Base-by-base conservation (phyloP, 2,113 vertebrate species). In the Helogale parvula region DNA sequence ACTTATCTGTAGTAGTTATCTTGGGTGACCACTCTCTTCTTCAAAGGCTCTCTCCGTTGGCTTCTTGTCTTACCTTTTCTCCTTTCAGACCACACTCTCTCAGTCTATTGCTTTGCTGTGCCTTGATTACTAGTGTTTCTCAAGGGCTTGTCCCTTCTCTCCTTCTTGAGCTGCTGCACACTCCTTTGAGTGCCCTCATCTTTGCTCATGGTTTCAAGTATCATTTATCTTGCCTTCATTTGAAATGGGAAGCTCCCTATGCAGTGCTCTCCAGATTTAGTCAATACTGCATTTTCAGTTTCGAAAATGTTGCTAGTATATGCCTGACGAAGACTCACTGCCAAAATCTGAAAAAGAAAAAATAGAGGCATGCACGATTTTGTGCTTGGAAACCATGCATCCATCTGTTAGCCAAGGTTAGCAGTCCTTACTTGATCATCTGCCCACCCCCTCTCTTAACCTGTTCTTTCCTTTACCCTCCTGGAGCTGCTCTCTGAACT, bases 271-370 rank as follows among this genome's bases (percentile, higher is more conserved):
- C 41, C 90, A 84, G 31, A 93, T 94, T 94, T 50, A 76, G 14
- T 66, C 12, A 35, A 45, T 35, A 60, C 0, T 83, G 33, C 14
- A 54, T 80, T 63, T 97, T 94, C 25, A 79, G 0, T 80, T 94
- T 93, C 72, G 94, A 57, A 92, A 96, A 76, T 50, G n/a, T 45
- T 81, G 23, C 57, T 82, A 63, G 10, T 63, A 65, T 7, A 66
- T 7, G 45, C 21, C 17, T 8, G 13, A 96, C 29, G 21, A 96
- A 96, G 82, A 54, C 5, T 69, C 60, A 79, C 0, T 68, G 54
- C 85, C 35, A 84, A 74, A 91, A 94, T 87, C 21, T 29, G 13
- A 93, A 93, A 60, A 96, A 52, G 15, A 93, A 83, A 94, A 80
- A 86, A 35, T 54, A 41, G 14, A 94, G 7, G 14, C 16, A 60